Evolutionary conservation across 2,797 vertebrate genomes (phyloP), one percentile per base, ranked within the genome.

Genomic region (Gobio occitaniae): DNA sequence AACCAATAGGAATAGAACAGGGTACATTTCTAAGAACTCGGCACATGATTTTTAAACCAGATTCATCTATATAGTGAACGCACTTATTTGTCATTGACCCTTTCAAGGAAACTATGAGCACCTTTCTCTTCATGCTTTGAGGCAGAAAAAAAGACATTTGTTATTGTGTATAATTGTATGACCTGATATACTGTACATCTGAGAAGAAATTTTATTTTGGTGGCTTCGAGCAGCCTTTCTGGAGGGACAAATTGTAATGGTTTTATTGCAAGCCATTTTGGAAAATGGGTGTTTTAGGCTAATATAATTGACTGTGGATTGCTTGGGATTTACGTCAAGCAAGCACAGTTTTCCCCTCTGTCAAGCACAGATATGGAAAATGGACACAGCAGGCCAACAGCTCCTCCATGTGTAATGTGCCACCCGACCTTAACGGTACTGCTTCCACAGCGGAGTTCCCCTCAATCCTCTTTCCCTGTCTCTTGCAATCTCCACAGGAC

Each of bases 401-500:
- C 76, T 56, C 54, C 76, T 61, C 52, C 50, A 61, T 78, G 52
- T 71, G 52, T 61, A 63, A 84, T 59, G 52, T 63, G 76, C 48
- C 83, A 78, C 38, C 16, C 25, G 63, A 84, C 82, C 82, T 68
- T 36, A 70, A 38, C 36, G 2, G 21, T 56, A 70, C 48, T 68
- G 41, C 50, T 47, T 56, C 83, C 65, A 10, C 74, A 56, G 65
- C 52, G 6, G 66, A 71, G 72, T 38, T 86, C 56, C 75, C 77
- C 29, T 70, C 84, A 76, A 69, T 86, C 79, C 79, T 63, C 38
- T 82, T 81, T 69, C 36, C 79, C 50, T 41, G 61, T 69, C 82
- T 77, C 50, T 84, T 77, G 7, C 63, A 66, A 84, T 78, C 75
- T 84, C 83, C 59, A 59, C 84, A 56, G 38, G 66, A 92, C 87